Evolutionary conservation across 1,140 invertebrate genomes (phyloP).

Genomic region (Bombus huntii): DNA sequence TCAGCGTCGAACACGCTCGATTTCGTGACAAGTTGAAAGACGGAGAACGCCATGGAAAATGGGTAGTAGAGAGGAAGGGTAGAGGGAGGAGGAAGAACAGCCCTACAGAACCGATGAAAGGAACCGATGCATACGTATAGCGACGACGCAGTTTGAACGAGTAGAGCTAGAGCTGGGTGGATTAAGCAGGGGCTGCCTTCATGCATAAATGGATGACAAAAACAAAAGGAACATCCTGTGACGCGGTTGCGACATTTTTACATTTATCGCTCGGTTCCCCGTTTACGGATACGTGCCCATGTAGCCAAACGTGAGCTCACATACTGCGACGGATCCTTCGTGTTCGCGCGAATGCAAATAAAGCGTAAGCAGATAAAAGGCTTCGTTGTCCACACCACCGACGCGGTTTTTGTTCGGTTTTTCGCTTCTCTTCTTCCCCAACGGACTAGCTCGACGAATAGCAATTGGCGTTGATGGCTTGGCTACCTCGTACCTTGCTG

Average conservation of each 20-base stretch:
- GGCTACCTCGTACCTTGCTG: too few relatives aligned
- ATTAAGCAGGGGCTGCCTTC: constrained; percentile 27
- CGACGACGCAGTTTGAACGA: not conserved
- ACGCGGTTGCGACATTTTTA: constrained; percentile 49
- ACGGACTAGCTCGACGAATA: not conserved
- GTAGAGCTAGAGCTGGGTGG: not conserved
- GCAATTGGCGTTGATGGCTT: not conserved
- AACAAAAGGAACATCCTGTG: constrained; percentile 34
- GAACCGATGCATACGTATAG: not conserved
- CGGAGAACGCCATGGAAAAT: not conserved
- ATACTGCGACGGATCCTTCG: not conserved
- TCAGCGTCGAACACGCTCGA: constrained; percentile 19
- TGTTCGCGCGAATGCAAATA: constrained; percentile 50
- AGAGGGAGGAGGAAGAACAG: too few relatives aligned
- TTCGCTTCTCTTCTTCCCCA: constrained; percentile 21
- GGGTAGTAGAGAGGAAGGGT: too few relatives aligned
- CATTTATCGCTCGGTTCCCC: constrained; percentile 13
- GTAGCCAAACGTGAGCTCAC: constrained; percentile 20
- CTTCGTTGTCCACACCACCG: not conserved
- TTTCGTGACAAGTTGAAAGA: constrained; percentile 12
- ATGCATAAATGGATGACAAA: constrained; percentile 58
- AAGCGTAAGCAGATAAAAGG: constrained; percentile 63
- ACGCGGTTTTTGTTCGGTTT: constrained; percentile 11
- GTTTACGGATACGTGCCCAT: not conserved
- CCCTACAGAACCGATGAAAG: too few relatives aligned